Evolutionary conservation across 2,888 invertebrate genomes (phyloP).

Genomic region (Cataglyphis altisquamis): DNA sequence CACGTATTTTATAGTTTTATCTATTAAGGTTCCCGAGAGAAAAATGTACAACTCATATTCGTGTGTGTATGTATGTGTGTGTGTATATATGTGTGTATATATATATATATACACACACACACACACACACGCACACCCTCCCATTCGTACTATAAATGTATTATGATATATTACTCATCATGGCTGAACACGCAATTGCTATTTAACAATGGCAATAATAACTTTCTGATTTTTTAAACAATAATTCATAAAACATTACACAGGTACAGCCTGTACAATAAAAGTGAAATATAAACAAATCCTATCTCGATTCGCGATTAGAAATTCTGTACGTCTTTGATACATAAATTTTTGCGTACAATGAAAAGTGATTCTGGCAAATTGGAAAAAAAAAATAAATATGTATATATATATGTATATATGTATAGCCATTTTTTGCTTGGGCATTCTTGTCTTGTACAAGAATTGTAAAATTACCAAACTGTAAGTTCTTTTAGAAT

Average conservation of each 20-base stretch:
- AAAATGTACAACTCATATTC: slow-evolving; percentile 75
- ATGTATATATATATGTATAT: slow-evolving; percentile 13
- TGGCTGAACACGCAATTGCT: slow-evolving; percentile 77
- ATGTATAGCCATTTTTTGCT: slow-evolving; percentile 58
- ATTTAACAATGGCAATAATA: slow-evolving; percentile 69
- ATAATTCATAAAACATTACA: slow-evolving; percentile 62
- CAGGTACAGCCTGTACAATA: slow-evolving; percentile 63
- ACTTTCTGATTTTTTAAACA: slow-evolving; percentile 15
- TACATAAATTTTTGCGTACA: slow-evolving; percentile 71
- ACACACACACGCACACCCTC: too few species aligned
- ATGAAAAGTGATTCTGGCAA: slow-evolving; percentile 63
- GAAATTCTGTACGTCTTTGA: slow-evolving; percentile 74
- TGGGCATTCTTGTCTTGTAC: slow-evolving; percentile 63
- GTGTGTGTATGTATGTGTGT: slow-evolving; percentile 36
- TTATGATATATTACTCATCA: slow-evolving; percentile 70
- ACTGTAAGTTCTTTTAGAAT: slow-evolving; percentile 63
- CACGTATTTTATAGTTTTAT: slow-evolving; percentile 71
- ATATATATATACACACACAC: too few species aligned
- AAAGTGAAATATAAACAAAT: slow-evolving; percentile 61
- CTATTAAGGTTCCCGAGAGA: slow-evolving; percentile 74
- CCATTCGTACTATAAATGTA: slow-evolving; percentile 69
- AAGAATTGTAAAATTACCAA: slow-evolving; percentile 63
- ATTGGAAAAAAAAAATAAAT: slow-evolving; percentile 41
- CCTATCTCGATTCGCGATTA: slow-evolving; percentile 61
- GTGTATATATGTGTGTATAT: not conserved